Base-by-base conservation (phyloP, 2,888 invertebrate genomes). In the Agrilus biguttatus region DNA sequence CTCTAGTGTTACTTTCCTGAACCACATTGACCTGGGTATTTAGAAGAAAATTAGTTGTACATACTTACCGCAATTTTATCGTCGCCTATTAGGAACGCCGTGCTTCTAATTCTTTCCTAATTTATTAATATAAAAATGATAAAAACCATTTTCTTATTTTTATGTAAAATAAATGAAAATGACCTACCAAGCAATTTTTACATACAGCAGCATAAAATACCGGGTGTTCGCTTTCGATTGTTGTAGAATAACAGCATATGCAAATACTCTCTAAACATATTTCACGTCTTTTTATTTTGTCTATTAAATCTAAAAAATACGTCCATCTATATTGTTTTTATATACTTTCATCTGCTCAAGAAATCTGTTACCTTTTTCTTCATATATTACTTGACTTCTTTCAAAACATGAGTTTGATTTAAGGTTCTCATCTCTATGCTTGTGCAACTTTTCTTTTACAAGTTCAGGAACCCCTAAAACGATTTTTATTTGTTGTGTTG, bases 61-160 rank as follows among this genome's bases (percentile, higher is more conserved):
- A 44, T 47, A 57, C 58, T 56, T 54, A 64, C 64, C 48, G 60
- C 59, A 50, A 62, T 62, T 10, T 55, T 58, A 48, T 65, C 64
- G 13, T 59, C 58, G n/a, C 62, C 63, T 32, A 55, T 59, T 8
- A 60, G 55, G 47, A 59, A 62, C 42, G 62, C 53, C 33, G 57
- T 58, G 2, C 59, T 55, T 44, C 56, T 51, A 33, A 53, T 48
- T 12, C 48, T 50, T 34, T 55, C 55, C 59, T 60, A 42, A 37
- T 49, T 48, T 19, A 41, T 34, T 40, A 36, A n/a, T 17, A 2
- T 33, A 13, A n/a, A 47, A 45, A 40, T 42, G 37, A 19, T 33
- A 10, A 28, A 13, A 28, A 37, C 13, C 8, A 5, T 10, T 32
- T 17, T 8, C n/a, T n/a, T n/a, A n/a, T n/a, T 14, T 33, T 12